Evolutionary conservation across 2,113 vertebrate genomes (phyloP), one percentile per base, ranked within the genome.

Genomic region (Echinops telfairi): DNA sequence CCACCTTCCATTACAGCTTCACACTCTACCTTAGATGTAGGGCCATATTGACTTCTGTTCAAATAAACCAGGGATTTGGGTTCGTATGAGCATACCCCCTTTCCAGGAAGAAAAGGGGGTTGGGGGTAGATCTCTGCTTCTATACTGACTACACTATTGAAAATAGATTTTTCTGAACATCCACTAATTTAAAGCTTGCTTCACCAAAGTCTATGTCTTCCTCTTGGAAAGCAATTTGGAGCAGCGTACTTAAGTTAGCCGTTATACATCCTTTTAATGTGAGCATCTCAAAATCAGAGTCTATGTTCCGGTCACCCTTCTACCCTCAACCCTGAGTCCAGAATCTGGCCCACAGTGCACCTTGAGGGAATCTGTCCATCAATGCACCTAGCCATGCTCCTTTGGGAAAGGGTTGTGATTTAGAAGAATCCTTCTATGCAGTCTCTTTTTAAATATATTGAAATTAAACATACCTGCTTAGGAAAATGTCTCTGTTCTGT

Each of bases 391-490:
- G 15, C 47, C 47, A 33, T n/a, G 9, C 57, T 91, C 71, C 36
- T 93, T 68, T 71, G 43, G 23, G 58, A 31, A 43, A 79, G n/a
- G 83, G 70, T 25, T 68, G 33, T 53, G 15, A 68, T 47, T 84
- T 84, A 78, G 23, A 83, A 36, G 29, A 71, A 76, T 77, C 79
- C 19, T 83, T 68, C 40, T 43, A 8, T 57, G 76, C 71, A 10
- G 86, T 36, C 2, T 47, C 12, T 53, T 88, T 88, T 93, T 88
- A 40, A 40, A 40, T 85, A 16, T 53, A 77, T 60, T 76, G 87
- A 93, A 60, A 33, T 84, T 60, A 90, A 93, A 97, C 97, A 97
- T 95, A 98, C 97, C 96, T 12, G 40, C 62, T 96, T 43, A 90
- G 22, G 73, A 96, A 58, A 12, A 88, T 38, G 3, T 86, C 93